Conservation (phyloP, 2,888 invertebrate species). For the Calameuta pallipes region DNA sequence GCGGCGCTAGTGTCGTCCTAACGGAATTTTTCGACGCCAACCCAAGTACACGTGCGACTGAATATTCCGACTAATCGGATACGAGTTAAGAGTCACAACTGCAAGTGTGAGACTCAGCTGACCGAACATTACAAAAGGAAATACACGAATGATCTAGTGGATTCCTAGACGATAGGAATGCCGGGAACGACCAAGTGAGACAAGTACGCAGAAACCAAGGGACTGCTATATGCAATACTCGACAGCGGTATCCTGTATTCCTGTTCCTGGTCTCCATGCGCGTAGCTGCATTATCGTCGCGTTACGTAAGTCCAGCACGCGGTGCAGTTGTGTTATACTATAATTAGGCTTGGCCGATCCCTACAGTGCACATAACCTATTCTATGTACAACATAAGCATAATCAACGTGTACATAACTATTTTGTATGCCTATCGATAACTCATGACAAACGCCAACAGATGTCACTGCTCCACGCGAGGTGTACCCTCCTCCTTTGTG, state of each 20-base stretch:
- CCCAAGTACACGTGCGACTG: neutral
- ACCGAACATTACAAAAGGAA: neutral
- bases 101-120: neutral
- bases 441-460: neutral
- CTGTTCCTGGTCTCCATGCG: neutral
- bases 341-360: constrained; percentile 46
- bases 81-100: neutral
- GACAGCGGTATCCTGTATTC: neutral
- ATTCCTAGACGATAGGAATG: neutral
- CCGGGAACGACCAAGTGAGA: neutral
- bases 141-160: neutral
- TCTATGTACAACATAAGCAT: neutral
- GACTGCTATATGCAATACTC: neutral
- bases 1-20: neutral
- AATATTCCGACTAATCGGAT: neutral
- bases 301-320: constrained; percentile 53
- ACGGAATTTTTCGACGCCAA: neutral
- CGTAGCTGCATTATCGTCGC: constrained; percentile 43
- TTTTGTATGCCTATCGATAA: neutral
- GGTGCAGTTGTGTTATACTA: constrained; percentile 48
- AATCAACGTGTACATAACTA: neutral
- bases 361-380: constrained; percentile 24
- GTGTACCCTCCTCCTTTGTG: neutral
- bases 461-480: neutral
- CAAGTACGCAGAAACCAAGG: neutral